Evolutionary conservation across 37 sponge, comb jelly and placozoan species (phyloP).

Genomic region (Corticium candelabrum): DNA sequence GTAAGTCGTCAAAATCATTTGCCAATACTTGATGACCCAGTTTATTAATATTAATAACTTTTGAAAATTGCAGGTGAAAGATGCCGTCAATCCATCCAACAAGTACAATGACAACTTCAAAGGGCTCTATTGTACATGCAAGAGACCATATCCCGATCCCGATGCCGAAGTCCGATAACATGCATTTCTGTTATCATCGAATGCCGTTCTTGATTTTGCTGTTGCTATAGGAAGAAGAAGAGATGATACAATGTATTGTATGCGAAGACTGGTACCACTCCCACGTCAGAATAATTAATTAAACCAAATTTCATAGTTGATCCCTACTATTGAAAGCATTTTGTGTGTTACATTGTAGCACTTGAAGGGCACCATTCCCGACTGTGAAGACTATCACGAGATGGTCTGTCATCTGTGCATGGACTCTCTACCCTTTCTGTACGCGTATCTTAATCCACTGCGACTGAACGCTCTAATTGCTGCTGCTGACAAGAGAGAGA

Average conservation of each 20-base stretch:
- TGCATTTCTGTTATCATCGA: background rate
- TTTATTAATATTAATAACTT: background rate
- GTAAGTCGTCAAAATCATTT: constrained; percentile 28
- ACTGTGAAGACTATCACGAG: constrained; percentile 35
- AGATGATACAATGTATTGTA: constrained; percentile 90
- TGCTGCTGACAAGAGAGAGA: background rate
- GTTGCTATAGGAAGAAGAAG: constrained; percentile 56
- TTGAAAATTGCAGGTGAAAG: constrained; percentile 57
- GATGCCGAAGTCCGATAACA: constrained; percentile 41
- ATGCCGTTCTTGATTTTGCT: background rate
- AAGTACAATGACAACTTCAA: constrained; percentile 81
- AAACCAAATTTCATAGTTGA: background rate
- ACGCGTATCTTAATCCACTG: constrained; percentile 6
- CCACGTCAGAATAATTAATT: constrained; percentile 30
- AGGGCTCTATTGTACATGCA: constrained; percentile 89
- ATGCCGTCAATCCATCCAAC: constrained; percentile 40
- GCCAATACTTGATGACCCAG: too few species aligned
- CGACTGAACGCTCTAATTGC: background rate
- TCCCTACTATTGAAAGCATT: background rate
- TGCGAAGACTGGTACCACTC: constrained; percentile 99
- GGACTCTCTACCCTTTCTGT: constrained; percentile 42
- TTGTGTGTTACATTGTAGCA: constrained; percentile 30
- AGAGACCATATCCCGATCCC: constrained; percentile 77
- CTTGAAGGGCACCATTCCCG: constrained; percentile 32
- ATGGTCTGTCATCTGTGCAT: constrained; percentile 70